Base-by-base conservation (phyloP, 2,797 vertebrate genomes). In the Lagorchestes hirsutus region DNA sequence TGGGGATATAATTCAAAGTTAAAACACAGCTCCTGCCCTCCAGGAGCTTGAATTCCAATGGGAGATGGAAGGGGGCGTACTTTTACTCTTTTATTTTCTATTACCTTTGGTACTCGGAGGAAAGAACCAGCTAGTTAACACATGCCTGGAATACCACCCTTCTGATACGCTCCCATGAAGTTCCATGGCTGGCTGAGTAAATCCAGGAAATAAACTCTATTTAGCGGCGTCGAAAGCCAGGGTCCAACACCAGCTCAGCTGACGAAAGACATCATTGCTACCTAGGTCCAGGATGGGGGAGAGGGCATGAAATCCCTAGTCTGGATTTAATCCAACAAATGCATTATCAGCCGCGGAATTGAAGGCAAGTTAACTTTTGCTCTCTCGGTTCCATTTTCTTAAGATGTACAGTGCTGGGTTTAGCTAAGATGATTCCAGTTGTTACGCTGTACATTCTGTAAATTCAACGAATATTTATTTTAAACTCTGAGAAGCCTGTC, bases 1-100 rank as follows among this genome's bases (percentile, higher is more conserved):
- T 93, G 74, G 28, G 59, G 50, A 22, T 92, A 50, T 0, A 58
- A 96, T 96, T 94, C 93, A 90, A 93, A 93, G 50, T n/a, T 34
- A 11, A 91, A n/a, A 87, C 87, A 91, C 13, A 58, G n/a, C 54
- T 28, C 22, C 55, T 92, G 58, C 56, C 55, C 40, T 87, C 54
- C 93, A 67, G 57, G 59, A 93, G 34, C 54, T n/a, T 29, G 92
- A n/a, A 46, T 94, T 31, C 34, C 54, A 87, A 28, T 54, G 55
- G 55, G n/a, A 9, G 67, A 6, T 93, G 50, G 14, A 57, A 87
- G 9, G 95, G 13, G 93, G 28, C 28, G 9, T 12, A 90, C 28
- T 67, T n/a, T 31, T 67, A 16, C 1, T n/a, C 18, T 67, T n/a
- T n/a, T 16, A 31, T 40, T 40, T 40, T 40, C 67, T 82, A 10